These are phyloP conservation scores for Scaptomyza parva DNA, from an alignment of 2,888 invertebrate genomes.

Conservation along the genomic window DNA sequence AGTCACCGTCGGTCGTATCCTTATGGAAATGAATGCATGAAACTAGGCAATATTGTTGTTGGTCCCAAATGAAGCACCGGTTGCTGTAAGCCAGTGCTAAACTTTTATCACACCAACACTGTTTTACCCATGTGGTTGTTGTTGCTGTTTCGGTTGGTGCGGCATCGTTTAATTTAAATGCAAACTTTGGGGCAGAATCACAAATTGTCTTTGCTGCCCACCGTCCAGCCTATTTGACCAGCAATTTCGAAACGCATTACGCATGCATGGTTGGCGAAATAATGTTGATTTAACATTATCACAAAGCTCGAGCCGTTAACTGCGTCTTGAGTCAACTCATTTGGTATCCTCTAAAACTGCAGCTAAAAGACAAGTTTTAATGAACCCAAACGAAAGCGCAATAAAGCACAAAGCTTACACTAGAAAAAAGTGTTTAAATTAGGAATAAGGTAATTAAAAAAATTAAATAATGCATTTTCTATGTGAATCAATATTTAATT, in stretches of 20 bases:
- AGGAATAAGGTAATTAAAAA: too few relatives aligned
- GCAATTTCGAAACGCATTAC: conserved; percentile 80
- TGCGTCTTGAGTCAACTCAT: conserved; percentile 42
- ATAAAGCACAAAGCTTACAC: background rate
- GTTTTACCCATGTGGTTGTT: conserved; percentile 8
- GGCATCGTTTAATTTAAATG: conserved; percentile 72
- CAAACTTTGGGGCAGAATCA: conserved; percentile 66
- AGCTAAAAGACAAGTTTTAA: background rate
- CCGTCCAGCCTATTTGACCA: conserved; percentile 20
- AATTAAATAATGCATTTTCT: too few relatives aligned
- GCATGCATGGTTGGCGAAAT: conserved; percentile 83
- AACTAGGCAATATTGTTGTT: conserved; percentile 63
- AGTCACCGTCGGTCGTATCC: conserved; percentile 37
- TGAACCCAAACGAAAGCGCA: background rate
- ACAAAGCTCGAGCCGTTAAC: conserved; percentile 44
- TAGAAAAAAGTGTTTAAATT: too few relatives aligned
- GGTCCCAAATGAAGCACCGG: conserved; percentile 26
- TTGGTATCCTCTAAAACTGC: conserved; percentile 18
- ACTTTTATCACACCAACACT: conserved; percentile 65
- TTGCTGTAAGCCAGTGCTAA: conserved; percentile 59
- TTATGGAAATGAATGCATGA: conserved; percentile 78
- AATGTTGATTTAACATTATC: conserved; percentile 84
- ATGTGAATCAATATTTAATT: too few relatives aligned
- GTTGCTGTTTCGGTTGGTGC: background rate
- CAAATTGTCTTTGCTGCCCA: conserved; percentile 66